phyloP scores from a whole-genome alignment of 2,113 vertebrate species.

The Chaetodon trifascialis region DNA sequence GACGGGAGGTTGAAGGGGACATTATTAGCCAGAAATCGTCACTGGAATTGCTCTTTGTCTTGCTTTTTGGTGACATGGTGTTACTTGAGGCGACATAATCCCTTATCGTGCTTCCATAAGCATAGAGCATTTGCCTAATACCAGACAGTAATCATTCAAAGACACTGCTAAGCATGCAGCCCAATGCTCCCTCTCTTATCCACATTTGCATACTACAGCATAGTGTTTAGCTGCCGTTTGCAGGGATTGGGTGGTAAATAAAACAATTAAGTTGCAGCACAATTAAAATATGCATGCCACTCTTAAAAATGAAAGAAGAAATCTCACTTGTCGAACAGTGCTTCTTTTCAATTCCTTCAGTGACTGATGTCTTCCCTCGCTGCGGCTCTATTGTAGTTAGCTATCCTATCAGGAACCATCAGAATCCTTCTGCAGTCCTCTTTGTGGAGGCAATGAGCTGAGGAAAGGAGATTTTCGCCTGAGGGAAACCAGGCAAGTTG shows the following conservation, averaged over 20 bases:
- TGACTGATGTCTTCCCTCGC: constrained; percentile 21
- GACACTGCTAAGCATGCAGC: constrained; percentile 59
- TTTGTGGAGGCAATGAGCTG: constrained; percentile 47
- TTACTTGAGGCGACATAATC: constrained; percentile 69
- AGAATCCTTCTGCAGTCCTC: constrained; percentile 28
- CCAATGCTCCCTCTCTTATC: constrained; percentile 28
- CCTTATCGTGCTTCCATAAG: constrained; percentile 68
- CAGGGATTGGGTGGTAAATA: constrained; percentile 11
- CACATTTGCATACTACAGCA: constrained; percentile 59
- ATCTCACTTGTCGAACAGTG: not conserved
- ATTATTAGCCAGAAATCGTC: constrained; percentile 51
- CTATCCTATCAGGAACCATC: constrained; percentile 44
- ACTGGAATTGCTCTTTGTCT: constrained; percentile 56
- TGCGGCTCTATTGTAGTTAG: constrained; percentile 27
- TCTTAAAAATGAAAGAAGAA: constrained; percentile 18
- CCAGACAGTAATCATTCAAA: constrained; percentile 72
- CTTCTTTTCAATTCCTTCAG: not conserved
- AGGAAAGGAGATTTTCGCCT: constrained; percentile 34
- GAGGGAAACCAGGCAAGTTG: constrained; percentile 17
- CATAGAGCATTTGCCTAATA: constrained; percentile 70
- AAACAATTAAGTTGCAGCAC: constrained; percentile 29
- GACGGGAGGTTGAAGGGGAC: not conserved
- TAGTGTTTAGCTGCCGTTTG: constrained; percentile 10
- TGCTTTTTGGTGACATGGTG: constrained; percentile 61
- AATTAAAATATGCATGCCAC: constrained; percentile 38